These are phyloP conservation scores for Macropis europaea DNA, from an alignment of 2,888 invertebrate species.

Conservation along the genomic window DNA sequence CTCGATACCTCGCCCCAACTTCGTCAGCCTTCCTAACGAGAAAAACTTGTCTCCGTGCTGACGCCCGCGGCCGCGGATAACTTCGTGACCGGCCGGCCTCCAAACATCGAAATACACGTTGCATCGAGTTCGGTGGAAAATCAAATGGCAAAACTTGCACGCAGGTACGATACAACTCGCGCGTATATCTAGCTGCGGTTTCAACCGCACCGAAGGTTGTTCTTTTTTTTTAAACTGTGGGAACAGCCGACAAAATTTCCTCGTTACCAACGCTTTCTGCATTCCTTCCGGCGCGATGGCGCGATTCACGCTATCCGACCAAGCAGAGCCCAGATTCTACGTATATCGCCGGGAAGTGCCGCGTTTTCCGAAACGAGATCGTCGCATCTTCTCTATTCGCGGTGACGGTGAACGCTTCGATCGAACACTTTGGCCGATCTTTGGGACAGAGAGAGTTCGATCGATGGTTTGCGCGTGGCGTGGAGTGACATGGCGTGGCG, in stretches of 20 bases:
- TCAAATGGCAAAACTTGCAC: neutral
- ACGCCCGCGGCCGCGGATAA: too few species aligned
- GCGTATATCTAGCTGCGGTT: constrained; percentile 19
- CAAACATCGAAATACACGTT: neutral
- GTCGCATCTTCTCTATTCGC: too few species aligned
- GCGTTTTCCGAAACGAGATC: too few species aligned
- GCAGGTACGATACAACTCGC: constrained; percentile 22
- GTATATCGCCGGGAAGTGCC: too few species aligned
- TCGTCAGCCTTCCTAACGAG: neutral
- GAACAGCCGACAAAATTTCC: constrained; percentile 60
- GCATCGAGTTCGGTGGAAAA: neutral
- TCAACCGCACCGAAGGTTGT: constrained; percentile 25
- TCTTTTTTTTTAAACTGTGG: constrained; percentile 47
- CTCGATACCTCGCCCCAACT: constrained; percentile 29
- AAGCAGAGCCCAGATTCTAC: neutral
- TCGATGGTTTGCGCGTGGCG: too few species aligned
- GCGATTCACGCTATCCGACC: neutral
- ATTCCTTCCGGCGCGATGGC: constrained; percentile 6
- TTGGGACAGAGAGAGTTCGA: too few species aligned
- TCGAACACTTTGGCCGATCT: too few species aligned
- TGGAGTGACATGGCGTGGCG: too few species aligned
- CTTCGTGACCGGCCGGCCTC: neutral
- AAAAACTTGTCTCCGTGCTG: neutral
- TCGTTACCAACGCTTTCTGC: constrained; percentile 53
- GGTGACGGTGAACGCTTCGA: too few species aligned